Evolutionary conservation across 2,113 vertebrate genomes (phyloP).

Genomic region (Toxotes chatareus): DNA sequence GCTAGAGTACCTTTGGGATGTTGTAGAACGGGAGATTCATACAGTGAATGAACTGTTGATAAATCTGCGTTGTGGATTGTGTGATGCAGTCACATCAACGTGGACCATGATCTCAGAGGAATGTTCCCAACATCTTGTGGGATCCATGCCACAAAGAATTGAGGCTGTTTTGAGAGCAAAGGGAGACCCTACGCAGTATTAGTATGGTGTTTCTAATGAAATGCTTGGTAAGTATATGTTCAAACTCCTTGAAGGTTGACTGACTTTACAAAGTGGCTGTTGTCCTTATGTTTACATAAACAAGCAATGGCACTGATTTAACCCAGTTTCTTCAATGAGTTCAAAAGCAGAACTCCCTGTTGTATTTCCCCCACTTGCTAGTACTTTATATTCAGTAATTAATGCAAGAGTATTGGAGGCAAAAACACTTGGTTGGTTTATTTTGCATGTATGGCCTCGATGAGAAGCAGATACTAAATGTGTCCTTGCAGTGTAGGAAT

Average conservation of each 20-base stretch:
- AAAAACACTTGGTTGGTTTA: slow-evolving; percentile 46
- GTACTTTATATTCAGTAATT: slow-evolving; percentile 56
- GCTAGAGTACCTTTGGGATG: background rate
- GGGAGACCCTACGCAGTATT: background rate
- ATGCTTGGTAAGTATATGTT: background rate
- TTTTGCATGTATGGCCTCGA: slow-evolving; percentile 61
- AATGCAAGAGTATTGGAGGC: slow-evolving; percentile 56
- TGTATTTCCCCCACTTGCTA: slow-evolving; percentile 46
- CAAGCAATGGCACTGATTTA: slow-evolving; percentile 44
- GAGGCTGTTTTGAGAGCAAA: background rate
- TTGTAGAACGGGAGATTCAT: too few relatives aligned
- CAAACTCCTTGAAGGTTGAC: slow-evolving; percentile 3
- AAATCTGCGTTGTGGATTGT: background rate
- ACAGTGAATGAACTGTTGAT: too few relatives aligned
- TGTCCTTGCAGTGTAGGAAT: slow-evolving; percentile 66
- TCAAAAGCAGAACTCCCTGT: slow-evolving; percentile 65
- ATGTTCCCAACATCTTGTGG: background rate
- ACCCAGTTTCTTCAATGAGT: slow-evolving; percentile 68
- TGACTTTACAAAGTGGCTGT: slow-evolving; percentile 14
- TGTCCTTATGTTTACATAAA: slow-evolving; percentile 37
- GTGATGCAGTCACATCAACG: background rate
- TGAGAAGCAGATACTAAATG: slow-evolving; percentile 63
- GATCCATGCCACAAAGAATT: background rate
- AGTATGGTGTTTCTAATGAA: background rate
- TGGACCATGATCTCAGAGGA: background rate